Evolutionary conservation across 2,888 invertebrate genomes (phyloP), one percentile per base, ranked within the genome.

Genomic region (Cryptosula pallasiana): DNA sequence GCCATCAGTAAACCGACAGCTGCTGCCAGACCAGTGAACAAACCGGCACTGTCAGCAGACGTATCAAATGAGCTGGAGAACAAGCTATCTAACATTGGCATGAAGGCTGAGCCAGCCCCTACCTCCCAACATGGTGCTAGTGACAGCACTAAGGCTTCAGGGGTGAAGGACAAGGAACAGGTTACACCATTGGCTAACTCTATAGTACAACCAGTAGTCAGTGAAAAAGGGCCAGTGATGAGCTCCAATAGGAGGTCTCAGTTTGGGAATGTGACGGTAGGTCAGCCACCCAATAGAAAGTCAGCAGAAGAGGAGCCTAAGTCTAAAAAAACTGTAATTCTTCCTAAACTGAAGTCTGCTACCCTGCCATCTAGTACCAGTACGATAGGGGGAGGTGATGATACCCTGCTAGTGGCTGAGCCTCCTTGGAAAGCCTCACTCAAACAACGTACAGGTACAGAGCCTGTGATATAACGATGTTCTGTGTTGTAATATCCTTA

Each of bases 401-500:
- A 13, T 63, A 16, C 63, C 32, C 32, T n/a, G n/a, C 32, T n/a
- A 3, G 29, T 32, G n/a, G 32, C 5, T 29, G 29, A 63, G 16
- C 63, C 63, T 1, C 32, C 32, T 5, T 63, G 63, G 63, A 63
- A 32, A 32, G 63, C 63, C 13, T 63, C 63, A 32, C 63, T 63
- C 32, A 63, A 63, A 34, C 63, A 3, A 13, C 27, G 63, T 5
- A 63, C 32, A 63, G 63, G 63, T 63, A 23, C 45, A 13, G 45
- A 45, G n/a, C n/a, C n/a, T n/a, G n/a, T n/a, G n/a, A n/a, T n/a
- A n/a, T n/a, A n/a, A n/a, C n/a, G n/a, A n/a, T n/a, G n/a, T n/a
- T n/a, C n/a, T n/a, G n/a, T n/a, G n/a, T n/a, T n/a, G n/a, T n/a
- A n/a, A n/a, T n/a, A n/a, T n/a, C n/a, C n/a, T n/a, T n/a, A n/a